Conservation (phyloP, 2,113 vertebrate genomes). For the Clarias batrachus region DNA sequence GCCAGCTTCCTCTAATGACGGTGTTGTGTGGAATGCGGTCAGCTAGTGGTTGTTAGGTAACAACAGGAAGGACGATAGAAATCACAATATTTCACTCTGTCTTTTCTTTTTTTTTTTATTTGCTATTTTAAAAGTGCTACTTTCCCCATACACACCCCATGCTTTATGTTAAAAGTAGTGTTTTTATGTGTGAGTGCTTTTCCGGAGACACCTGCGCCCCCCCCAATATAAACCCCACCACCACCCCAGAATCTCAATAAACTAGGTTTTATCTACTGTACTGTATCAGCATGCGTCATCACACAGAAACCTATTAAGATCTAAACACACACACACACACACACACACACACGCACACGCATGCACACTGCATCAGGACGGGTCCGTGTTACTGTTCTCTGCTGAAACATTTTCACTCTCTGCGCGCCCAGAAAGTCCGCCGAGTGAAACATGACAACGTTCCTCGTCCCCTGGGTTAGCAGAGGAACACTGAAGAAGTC, state of each 20-base stretch:
- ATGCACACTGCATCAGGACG: background rate
- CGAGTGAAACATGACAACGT: constrained; percentile 69
- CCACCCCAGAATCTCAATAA: constrained; percentile 31
- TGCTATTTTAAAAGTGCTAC: background rate
- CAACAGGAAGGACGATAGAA: constrained; percentile 55
- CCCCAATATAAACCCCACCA: background rate
- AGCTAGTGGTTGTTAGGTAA: constrained; percentile 77
- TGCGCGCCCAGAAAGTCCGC: constrained; percentile 15
- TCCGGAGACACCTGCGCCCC: background rate
- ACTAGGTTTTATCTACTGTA: constrained; percentile 62
- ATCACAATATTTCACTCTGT: background rate
- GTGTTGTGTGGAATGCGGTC: constrained; percentile 71
- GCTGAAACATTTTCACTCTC: background rate
- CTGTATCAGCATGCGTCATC: constrained; percentile 59
- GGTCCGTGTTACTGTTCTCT: background rate
- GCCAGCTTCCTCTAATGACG: constrained; percentile 67
- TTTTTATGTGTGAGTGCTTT: background rate
- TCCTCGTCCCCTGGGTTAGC: constrained; percentile 61
- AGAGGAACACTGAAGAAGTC: background rate
- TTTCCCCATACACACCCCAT: background rate
- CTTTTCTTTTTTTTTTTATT: background rate
- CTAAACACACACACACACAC: no score
- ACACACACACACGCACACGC: no score
- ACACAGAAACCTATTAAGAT: constrained; percentile 32
- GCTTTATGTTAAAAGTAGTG: background rate